phyloP scores from a whole-genome alignment of 2,113 vertebrate species.

The Periophthalmus modestus region DNA sequence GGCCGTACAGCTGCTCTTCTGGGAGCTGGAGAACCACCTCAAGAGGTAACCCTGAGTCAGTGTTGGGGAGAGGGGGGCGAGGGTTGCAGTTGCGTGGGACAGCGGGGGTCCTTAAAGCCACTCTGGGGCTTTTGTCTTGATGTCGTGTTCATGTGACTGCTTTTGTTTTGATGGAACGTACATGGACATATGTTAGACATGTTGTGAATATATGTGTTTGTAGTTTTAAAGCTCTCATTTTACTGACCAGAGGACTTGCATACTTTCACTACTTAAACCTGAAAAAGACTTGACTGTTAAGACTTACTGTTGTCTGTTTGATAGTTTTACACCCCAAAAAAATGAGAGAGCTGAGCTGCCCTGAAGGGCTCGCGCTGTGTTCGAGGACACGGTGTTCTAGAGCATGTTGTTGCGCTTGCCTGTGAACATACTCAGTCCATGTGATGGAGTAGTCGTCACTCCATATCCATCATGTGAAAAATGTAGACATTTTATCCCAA shows the following conservation, averaged over 20 bases:
- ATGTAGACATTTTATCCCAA: not conserved
- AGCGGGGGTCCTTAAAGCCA: not conserved
- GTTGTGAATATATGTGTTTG: not conserved
- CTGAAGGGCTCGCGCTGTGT: not conserved
- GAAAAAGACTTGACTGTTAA: too few relatives aligned
- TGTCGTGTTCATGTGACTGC: constrained; percentile 6
- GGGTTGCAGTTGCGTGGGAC: not conserved
- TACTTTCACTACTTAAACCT: not conserved
- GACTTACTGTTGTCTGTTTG: not conserved
- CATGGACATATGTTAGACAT: not conserved
- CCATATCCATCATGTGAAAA: not conserved
- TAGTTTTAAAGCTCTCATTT: not conserved
- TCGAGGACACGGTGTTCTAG: constrained; percentile 30
- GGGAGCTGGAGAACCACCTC: constrained; percentile 73
- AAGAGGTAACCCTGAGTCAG: constrained; percentile 67
- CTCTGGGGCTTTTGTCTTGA: constrained; percentile 12
- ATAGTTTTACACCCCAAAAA: not conserved
- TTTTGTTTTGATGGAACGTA: constrained; percentile 5
- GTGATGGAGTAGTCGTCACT: not conserved
- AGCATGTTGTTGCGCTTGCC: not conserved
- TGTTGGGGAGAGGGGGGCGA: constrained; percentile 15
- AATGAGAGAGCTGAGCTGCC: not conserved
- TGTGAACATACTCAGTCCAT: not conserved
- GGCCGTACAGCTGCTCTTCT: constrained; percentile 70
- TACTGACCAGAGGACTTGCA: not conserved